Evolutionary conservation across 1,140 invertebrate genomes (phyloP).

Genomic region (Bactericera cockerelli): DNA sequence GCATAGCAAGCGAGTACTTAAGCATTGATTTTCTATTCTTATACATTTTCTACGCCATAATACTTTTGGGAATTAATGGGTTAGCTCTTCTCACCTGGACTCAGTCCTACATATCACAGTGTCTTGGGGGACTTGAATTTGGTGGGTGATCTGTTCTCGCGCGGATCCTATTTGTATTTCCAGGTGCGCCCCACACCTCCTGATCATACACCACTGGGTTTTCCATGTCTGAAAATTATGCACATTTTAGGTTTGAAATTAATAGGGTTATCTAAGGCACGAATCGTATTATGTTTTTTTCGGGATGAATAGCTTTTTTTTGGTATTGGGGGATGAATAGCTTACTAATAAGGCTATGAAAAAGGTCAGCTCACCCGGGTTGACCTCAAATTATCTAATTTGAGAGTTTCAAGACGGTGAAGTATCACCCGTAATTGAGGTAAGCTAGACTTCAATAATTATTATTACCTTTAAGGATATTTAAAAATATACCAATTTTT

Average conservation of each 20-base stretch:
- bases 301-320: background rate
- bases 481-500: too few relatives aligned
- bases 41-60: too few relatives aligned
- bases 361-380: too few relatives aligned
- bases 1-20: too few relatives aligned
- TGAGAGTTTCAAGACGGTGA: too few relatives aligned
- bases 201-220: conserved; percentile 30
- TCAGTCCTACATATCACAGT: conserved; percentile 35
- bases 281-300: background rate
- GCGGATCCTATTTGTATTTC: conserved; percentile 28
- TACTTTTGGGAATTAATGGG: too few relatives aligned
- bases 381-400: background rate
- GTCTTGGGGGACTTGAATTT: conserved; percentile 29
- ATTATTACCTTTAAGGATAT: too few relatives aligned
- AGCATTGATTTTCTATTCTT: too few relatives aligned
- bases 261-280: background rate
- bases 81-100: conserved; percentile 30
- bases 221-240: conserved; percentile 28
- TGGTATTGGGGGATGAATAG: too few relatives aligned
- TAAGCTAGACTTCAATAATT: too few relatives aligned
- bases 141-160: conserved; percentile 21
- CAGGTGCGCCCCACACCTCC: conserved; percentile 26
- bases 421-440: too few relatives aligned
- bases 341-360: too few relatives aligned
- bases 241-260: background rate